Conservation (phyloP, 2,797 vertebrate species). For the Holocentrus rufus region DNA sequence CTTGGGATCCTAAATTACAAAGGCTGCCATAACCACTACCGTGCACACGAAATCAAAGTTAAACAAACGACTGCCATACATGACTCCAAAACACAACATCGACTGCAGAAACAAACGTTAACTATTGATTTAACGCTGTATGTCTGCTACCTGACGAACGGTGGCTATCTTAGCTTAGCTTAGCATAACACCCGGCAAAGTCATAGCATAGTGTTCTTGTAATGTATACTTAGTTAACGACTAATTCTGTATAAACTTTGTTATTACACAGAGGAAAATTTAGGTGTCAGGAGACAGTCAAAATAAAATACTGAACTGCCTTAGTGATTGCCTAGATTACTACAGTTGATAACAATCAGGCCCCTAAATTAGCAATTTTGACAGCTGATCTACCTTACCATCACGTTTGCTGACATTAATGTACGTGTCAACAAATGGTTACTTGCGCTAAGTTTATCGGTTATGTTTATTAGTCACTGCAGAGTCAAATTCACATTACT, state of each 20-base stretch:
- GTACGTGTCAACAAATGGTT: constrained; percentile 35
- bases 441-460: not conserved
- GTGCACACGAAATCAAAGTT: not conserved
- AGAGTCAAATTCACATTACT: no score
- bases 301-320: not conserved
- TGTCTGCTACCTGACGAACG: not conserved
- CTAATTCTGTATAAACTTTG: not conserved
- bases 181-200: constrained; percentile 56
- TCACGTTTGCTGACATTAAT: constrained; percentile 30
- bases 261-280: not conserved
- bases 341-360: constrained; percentile 26
- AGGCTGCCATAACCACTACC: not conserved
- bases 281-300: not conserved
- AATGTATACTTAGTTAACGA: not conserved
- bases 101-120: not conserved
- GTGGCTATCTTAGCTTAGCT: constrained; percentile 54
- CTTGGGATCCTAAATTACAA: not conserved
- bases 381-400: constrained; percentile 51
- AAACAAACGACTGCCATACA: rapidly evolving
- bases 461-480: not conserved
- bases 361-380: constrained; percentile 48
- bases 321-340: not conserved
- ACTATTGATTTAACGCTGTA: constrained; percentile 17
- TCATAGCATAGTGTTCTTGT: constrained; percentile 10
- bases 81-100: constrained; percentile 19